Base-by-base conservation (phyloP, 2,113 vertebrate genomes). In the Toxotes chatareus region DNA sequence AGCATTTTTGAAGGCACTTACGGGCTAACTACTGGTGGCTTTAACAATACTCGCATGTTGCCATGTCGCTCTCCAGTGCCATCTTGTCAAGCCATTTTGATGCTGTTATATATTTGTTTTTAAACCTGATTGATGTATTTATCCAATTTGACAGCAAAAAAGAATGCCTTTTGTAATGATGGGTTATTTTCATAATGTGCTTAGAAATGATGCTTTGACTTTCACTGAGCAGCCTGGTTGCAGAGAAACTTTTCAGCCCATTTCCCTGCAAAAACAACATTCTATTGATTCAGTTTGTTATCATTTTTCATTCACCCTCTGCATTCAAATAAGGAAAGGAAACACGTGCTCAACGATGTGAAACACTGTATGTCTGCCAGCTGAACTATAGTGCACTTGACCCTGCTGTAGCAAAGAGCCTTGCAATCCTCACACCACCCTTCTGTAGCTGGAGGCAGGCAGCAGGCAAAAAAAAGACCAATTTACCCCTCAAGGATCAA, bases 401-500 rank as follows among this genome's bases (percentile, higher is more conserved):
- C 76, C 44, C 40, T 55, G 21, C 57, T 67, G 51, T 64, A 64
- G 51, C 4, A 36, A 31, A 76, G 19, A 68, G 55, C 19, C 11
- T 10, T 14, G 36, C 56, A 73, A 57, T 82, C 74, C 69, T 32
- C 44, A 27, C 73, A 34, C n/a, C 70, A 49, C 21, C 79, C 31
- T 19, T 60, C 44, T 62, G 40, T n/a, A 16, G 46, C 77, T 42
- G 60, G 34, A 77, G 67, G 78, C 76, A 69, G 70, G 59, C 76
- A 11, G 76, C 74, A 61, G 73, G 75, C 60, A 72, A 83, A 89
- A 27, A 79, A 86, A 75, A 89, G 80, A 86, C 76, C 83, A 86
- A 87, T 87, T 89, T 82, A 79, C 72, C 70, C 79, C 87, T 73
- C 36, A 51, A 83, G 42, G 88, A 92, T 92, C 90, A 90, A 92